Evolutionary conservation across 2,113 vertebrate species (phyloP), one percentile per base, ranked within the genome.

Genomic region (Craseonycteris thonglongyai): DNA sequence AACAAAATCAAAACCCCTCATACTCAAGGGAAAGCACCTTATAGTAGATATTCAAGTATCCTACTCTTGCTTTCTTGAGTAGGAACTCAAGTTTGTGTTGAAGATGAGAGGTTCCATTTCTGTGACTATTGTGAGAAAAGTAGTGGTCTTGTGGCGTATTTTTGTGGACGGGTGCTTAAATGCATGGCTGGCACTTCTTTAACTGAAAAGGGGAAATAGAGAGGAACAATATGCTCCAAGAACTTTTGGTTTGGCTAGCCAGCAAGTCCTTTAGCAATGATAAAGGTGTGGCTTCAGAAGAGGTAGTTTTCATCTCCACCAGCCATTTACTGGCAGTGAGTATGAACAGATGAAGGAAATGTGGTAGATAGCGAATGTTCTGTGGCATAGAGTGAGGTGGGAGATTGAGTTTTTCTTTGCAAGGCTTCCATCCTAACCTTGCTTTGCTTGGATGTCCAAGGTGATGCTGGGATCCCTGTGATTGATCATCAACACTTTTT

Each of bases 371-470:
- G 24, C 18, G 6, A 0, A 3, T n/a, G 51, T 33, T 8, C 16
- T 16, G 19, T 69, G 69, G 61, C 30, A 2, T 1, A 28, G 42
- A 19, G 8, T 47, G 28, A 14, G 9, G 19, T 12, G 16, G 30
- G 65, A 58, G 6, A 65, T 7, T 13, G 12, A 56, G 45, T 9
- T 66, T 42, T 59, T 11, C 69, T 26, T 75, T 21, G 33, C 65
- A 24, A 38, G 54, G 14, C 26, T 56, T 49, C 40, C 56, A 80
- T 65, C 33, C 65, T 47, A 30, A 5, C 38, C 49, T 90, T 30
- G 26, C 72, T 90, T 75, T 80, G 33, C 54, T 42, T 76, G 54
- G 15, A 65, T 76, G 88, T 94, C 54, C 35, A 12, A 84, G 72
- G 49, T 19, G 10, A 75, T 35, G 42, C 72, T 63, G 75, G n/a